Evolutionary conservation across 1,140 invertebrate species (phyloP), one percentile per base, ranked within the genome.

Genomic region (Drosophila repletoides): DNA sequence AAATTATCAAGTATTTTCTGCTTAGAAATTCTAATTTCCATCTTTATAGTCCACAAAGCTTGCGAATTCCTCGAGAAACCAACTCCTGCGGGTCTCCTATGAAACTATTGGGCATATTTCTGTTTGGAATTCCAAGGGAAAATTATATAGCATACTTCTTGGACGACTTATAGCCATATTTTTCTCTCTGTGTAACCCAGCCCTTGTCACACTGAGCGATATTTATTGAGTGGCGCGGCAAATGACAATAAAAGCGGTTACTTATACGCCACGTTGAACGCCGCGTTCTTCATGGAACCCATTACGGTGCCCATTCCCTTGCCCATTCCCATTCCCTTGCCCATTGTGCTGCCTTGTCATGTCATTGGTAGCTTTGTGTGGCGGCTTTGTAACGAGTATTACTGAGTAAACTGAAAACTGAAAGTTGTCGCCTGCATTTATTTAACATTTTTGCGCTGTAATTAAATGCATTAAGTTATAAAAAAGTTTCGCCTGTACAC

Each of bases 211-310:
- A 2, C 19, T 34, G 14, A 22, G 26, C 9, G 19, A 7, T 3
- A 2, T 17, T 68, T 51, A 81, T 76, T 70, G 73, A 73, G 72
- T 45, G 52, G 34, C 69, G 21, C 51, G 51, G 48, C 36, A 77
- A 70, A 83, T 84, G 64, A 77, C 79, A 84, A 83, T 73, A 77
- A 77, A 66, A 61, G 64, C 52, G 64, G 64, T 66, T 73, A 84
- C 79, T 83, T 45, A 84, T 83, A 83, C 77, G 77, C 77, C 77
- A 38, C 28, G 77, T 81, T 53, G 76, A 12, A 64, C 51, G 31
- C 51, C 53, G 38, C 21, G 46, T 34, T 41, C 3, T 6, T 36
- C 24, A 40, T 49, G 17, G 46, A n/a, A 28, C 10, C 21, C 28
- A 12, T n/a, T 1, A 48, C 15, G 3, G 4, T 38, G 7, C 33